These are phyloP conservation scores for Protonibea diacanthus DNA, from an alignment of 2,797 vertebrate species.

Conservation along the genomic window DNA sequence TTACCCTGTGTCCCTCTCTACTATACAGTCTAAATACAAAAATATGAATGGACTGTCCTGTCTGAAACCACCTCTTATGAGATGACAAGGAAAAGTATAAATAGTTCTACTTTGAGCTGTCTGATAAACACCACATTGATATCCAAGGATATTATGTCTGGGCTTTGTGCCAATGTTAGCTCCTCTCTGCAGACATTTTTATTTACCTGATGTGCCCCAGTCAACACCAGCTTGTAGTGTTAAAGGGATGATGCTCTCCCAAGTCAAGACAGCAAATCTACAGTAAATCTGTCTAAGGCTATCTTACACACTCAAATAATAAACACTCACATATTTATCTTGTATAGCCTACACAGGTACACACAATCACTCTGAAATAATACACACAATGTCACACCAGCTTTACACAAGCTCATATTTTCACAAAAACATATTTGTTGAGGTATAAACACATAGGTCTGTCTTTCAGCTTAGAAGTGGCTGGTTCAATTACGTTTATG, in stretches of 20 bases:
- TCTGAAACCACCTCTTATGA: constrained; percentile 27
- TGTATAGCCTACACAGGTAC: neutral
- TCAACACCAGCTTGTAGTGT: constrained; percentile 32
- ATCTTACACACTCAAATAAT: neutral
- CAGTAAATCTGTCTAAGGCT: neutral
- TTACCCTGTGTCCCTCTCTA: neutral
- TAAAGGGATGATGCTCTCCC: constrained; percentile 37
- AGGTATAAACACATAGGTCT: constrained; percentile 16
- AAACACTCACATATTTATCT: neutral
- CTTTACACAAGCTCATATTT: neutral
- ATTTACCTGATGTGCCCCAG: constrained; percentile 53
- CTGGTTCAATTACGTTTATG: constrained; percentile 11
- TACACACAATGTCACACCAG: no score
- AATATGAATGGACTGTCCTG: constrained; percentile 27
- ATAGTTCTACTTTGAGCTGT: constrained; percentile 52
- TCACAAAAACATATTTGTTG: neutral
- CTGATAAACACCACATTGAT: constrained; percentile 59
- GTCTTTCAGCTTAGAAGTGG: neutral
- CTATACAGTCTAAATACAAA: constrained; percentile 7
- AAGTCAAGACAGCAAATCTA: constrained; percentile 39
- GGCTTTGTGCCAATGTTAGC: constrained; percentile 65
- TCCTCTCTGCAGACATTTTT: constrained; percentile 55
- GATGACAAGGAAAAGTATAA: constrained; percentile 40
- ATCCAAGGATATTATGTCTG: constrained; percentile 63
- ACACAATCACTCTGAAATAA: neutral